Evolutionary conservation across 2,797 vertebrate genomes (phyloP).

Genomic region (Takifugu ocellatus): DNA sequence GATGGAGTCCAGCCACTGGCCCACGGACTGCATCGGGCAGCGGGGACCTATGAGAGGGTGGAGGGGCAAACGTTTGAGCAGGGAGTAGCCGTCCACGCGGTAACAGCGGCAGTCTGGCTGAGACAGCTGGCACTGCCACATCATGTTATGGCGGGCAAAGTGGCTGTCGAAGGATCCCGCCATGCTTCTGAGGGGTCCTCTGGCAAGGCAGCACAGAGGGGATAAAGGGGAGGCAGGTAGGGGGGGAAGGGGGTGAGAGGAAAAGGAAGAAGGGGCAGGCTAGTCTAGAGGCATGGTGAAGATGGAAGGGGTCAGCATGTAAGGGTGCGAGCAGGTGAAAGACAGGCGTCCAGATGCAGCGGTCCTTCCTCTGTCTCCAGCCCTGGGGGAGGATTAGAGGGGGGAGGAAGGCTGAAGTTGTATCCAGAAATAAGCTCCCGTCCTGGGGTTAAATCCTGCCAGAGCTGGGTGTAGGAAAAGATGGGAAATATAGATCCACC

Average conservation of each 20-base stretch:
- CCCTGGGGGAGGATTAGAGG: slow-evolving; percentile 17
- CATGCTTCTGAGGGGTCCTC: slow-evolving; percentile 81
- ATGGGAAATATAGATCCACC: slow-evolving; percentile 64
- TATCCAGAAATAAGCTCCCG: slow-evolving; percentile 65
- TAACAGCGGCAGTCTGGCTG: slow-evolving; percentile 98
- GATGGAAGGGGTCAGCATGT: slow-evolving; percentile 54
- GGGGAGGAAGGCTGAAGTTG: slow-evolving; percentile 49
- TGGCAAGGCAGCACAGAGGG: slow-evolving; percentile 50
- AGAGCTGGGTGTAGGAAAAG: slow-evolving; percentile 38
- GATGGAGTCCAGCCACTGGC: slow-evolving; percentile 98
- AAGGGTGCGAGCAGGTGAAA: slow-evolving; percentile 33
- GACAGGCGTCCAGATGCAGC: slow-evolving; percentile 34
- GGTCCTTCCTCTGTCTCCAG: slow-evolving; percentile 50
- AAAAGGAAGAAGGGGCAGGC: slow-evolving; percentile 13
- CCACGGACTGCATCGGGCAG: slow-evolving; percentile 94
- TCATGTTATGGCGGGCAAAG: slow-evolving; percentile 92
- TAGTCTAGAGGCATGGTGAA: slow-evolving; percentile 60
- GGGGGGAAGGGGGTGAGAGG: slow-evolving; percentile 7
- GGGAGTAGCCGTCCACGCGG: slow-evolving; percentile 96
- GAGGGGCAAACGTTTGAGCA: slow-evolving; percentile 98
- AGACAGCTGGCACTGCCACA: slow-evolving; percentile 99
- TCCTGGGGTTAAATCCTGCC: slow-evolving; percentile 65
- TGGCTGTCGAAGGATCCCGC: slow-evolving; percentile 98
- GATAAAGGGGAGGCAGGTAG: slow-evolving; percentile 32
- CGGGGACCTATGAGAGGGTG: slow-evolving; percentile 98